Evolutionary conservation across 2,797 vertebrate genomes (phyloP).

Genomic region (Discoglossus pictus): DNA sequence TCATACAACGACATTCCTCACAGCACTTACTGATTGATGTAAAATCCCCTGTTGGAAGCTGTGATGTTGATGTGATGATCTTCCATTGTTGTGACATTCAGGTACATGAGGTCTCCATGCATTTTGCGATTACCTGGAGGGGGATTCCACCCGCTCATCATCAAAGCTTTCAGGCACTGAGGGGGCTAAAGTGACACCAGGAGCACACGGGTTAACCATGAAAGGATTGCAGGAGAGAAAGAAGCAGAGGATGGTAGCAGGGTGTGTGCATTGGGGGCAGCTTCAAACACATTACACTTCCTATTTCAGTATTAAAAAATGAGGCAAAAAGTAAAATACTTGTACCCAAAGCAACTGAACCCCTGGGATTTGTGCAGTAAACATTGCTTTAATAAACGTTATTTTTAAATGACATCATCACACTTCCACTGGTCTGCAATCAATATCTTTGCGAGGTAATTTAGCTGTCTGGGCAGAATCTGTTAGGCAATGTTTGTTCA

Average conservation of each 20-base stretch:
- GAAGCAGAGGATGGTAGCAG: too few relatives aligned
- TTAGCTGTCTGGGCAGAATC: neutral
- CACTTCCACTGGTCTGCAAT: slow-evolving; percentile 1
- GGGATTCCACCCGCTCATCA: slow-evolving; percentile 81
- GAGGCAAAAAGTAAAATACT: neutral
- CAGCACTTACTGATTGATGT: slow-evolving; percentile 44
- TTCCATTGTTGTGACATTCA: slow-evolving; percentile 47
- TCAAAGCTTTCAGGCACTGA: slow-evolving; percentile 71
- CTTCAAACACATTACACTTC: too few relatives aligned
- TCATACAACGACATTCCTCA: too few relatives aligned
- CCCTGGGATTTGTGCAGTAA: neutral
- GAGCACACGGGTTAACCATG: neutral
- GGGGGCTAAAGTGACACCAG: slow-evolving; percentile 59
- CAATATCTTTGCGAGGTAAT: neutral
- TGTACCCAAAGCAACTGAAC: neutral
- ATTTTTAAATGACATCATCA: neutral
- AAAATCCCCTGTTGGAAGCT: slow-evolving; percentile 45
- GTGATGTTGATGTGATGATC: slow-evolving; percentile 46
- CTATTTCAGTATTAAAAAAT: too few relatives aligned
- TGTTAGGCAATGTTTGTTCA: slow-evolving; percentile 9
- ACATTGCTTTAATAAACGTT: neutral
- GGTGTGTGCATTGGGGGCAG: too few relatives aligned
- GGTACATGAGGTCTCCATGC: slow-evolving; percentile 45
- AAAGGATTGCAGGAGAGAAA: too few relatives aligned
- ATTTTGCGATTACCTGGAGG: slow-evolving; percentile 57